These are phyloP conservation scores for Euphonia xanthogaster DNA, from an alignment of 2,797 vertebrate species.

Conservation along the genomic window DNA sequence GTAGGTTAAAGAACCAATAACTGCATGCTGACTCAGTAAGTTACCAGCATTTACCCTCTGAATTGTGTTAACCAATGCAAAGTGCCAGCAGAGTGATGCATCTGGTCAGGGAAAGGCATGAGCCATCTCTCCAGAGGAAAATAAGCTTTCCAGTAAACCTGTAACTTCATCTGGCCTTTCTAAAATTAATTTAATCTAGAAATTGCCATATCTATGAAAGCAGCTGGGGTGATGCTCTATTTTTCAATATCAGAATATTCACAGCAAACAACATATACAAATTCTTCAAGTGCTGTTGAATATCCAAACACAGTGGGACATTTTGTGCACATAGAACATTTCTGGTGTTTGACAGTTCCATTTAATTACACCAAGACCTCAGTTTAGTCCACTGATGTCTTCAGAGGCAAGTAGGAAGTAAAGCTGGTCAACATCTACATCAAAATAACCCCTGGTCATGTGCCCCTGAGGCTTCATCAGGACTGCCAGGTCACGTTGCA, in stretches of 20 bases:
- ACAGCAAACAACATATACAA: neutral
- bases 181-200: neutral
- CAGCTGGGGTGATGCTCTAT: neutral
- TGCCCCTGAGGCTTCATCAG: neutral
- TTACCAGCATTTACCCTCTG: neutral
- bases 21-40: neutral
- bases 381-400: neutral
- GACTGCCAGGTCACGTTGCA: neutral
- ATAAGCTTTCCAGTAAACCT: neutral
- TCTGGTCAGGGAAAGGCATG: neutral
- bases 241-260: neutral
- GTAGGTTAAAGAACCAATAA: neutral
- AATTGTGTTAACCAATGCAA: neutral
- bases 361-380: neutral
- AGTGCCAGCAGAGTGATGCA: neutral
- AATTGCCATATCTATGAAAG: neutral
- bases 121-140: neutral
- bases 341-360: neutral
- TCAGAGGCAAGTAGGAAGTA: neutral
- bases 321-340: neutral
- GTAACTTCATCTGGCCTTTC: neutral
- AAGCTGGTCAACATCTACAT: neutral
- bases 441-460: neutral
- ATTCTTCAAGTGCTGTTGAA: neutral
- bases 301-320: neutral